Percentiles rank a stretch among this genome's conserved stretches.
phyloP scores from a whole-genome alignment of 2,113 vertebrate genomes.

The Pseudopodoces humilis region DNA sequence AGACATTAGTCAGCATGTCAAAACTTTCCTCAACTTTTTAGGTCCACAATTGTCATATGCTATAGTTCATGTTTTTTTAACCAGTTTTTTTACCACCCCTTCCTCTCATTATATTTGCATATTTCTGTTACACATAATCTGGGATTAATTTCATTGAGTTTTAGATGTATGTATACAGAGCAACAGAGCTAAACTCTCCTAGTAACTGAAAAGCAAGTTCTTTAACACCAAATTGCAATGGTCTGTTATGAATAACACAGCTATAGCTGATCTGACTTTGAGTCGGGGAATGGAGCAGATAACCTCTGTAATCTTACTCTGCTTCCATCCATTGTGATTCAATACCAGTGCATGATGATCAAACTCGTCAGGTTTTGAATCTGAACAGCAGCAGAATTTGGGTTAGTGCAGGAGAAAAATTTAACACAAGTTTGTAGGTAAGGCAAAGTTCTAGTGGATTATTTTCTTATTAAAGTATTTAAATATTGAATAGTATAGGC shows the following conservation, averaged over 20 bases:
- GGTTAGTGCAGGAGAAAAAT: neutral
- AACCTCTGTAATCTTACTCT: neutral
- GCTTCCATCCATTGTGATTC: neutral
- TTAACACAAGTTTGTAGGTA: neutral
- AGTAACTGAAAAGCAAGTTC: neutral
- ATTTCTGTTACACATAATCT: neutral
- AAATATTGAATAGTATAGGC: neutral
- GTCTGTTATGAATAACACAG: neutral
- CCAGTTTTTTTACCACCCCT: neutral
- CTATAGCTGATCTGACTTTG: neutral
- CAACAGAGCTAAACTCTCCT: neutral
- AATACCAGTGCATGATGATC: neutral
- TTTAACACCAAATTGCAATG: neutral
- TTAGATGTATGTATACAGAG: neutral
- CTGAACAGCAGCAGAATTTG: neutral
- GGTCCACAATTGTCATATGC: neutral
- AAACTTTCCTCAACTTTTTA: neutral
- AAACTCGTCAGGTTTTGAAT: neutral
- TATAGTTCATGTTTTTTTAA: neutral
- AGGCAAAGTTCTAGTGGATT: neutral
- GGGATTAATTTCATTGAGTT: neutral
- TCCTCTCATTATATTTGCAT: neutral
- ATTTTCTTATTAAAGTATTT: neutral
- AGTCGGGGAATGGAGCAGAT: neutral
- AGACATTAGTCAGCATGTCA: neutral